Conservation (phyloP, 1,140 invertebrate genomes). For the Rhizoglyphus robini region DNA sequence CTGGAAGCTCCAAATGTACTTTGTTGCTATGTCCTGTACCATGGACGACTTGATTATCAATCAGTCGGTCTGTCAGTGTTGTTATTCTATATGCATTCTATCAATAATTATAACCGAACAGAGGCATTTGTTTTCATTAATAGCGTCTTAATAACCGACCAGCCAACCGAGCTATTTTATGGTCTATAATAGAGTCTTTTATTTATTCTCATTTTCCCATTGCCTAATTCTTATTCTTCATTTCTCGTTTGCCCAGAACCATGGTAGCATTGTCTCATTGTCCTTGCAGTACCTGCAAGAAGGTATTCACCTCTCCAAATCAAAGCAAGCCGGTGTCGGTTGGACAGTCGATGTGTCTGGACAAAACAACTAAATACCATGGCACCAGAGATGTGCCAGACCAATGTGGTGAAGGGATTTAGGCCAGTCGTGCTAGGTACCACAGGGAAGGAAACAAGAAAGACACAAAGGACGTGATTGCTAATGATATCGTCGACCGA, state of each 20-base stretch:
- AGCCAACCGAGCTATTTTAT: too few relatives aligned
- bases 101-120: not conserved
- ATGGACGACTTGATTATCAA: not conserved
- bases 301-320: slow-evolving; percentile 69
- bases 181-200: too few relatives aligned
- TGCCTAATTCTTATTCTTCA: not conserved
- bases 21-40: not conserved
- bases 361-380: too few relatives aligned
- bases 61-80: not conserved
- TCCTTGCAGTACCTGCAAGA: slow-evolving; percentile 84
- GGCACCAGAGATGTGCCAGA: not conserved
- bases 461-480: too few relatives aligned
- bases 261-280: slow-evolving; percentile 82
- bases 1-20: not conserved
- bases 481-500: too few relatives aligned
- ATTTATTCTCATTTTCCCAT: not conserved
- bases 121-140: slow-evolving; percentile 5
- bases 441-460: too few relatives aligned
- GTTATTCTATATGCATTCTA: not conserved
- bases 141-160: not conserved
- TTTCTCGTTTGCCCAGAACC: slow-evolving; percentile 51
- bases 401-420: not conserved
- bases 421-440: too few relatives aligned
- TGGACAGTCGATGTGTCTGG: not conserved
- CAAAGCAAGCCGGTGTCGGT: not conserved